Percentiles rank a stretch among this genome's conserved stretches.
Conservation (phyloP, 2,797 vertebrate genomes). For the Micropoecilia bifurca region DNA sequence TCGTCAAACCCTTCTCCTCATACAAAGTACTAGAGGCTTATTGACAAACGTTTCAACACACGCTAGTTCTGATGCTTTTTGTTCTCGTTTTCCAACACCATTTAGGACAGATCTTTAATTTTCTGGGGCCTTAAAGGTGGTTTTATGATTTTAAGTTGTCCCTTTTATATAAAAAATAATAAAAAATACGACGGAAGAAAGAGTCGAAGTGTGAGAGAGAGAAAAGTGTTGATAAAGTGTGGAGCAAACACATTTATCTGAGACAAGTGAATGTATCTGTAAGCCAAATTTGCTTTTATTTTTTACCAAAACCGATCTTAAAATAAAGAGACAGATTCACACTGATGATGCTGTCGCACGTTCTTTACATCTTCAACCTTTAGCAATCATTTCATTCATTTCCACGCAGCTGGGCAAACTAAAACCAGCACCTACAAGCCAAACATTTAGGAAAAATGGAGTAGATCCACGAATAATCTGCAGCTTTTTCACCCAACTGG, state of each 20-base stretch:
- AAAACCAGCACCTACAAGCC: not conserved
- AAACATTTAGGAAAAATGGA: not conserved
- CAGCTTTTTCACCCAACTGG: not conserved
- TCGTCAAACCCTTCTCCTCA: constrained; percentile 99
- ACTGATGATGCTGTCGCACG: not conserved
- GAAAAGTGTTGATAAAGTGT: constrained; percentile 58
- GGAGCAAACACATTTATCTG: constrained; percentile 73
- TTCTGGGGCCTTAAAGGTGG: constrained; percentile 81
- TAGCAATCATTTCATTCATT: not conserved
- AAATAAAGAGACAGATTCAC: constrained; percentile 71
- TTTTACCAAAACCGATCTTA: constrained; percentile 77
- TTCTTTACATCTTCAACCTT: not conserved
- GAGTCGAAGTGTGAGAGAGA: constrained; percentile 52
- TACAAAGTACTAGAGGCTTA: constrained; percentile 99
- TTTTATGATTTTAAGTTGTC: constrained; percentile 84
- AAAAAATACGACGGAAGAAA: constrained; percentile 46
- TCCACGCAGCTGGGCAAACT: not conserved
- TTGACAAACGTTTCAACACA: constrained; percentile 96
- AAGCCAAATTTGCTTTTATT: constrained; percentile 84
- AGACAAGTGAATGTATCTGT: constrained; percentile 95
- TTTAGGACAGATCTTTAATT: constrained; percentile 75
- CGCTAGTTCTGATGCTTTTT: constrained; percentile 82
- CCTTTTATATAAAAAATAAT: constrained; percentile 48
- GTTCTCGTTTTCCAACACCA: constrained; percentile 59
- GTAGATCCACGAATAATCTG: not conserved